Percentiles rank a stretch among this genome's conserved stretches.
These are phyloP conservation scores for Graphium colonna DNA, from an alignment of 2,888 invertebrate genomes.

Conservation along the genomic window DNA sequence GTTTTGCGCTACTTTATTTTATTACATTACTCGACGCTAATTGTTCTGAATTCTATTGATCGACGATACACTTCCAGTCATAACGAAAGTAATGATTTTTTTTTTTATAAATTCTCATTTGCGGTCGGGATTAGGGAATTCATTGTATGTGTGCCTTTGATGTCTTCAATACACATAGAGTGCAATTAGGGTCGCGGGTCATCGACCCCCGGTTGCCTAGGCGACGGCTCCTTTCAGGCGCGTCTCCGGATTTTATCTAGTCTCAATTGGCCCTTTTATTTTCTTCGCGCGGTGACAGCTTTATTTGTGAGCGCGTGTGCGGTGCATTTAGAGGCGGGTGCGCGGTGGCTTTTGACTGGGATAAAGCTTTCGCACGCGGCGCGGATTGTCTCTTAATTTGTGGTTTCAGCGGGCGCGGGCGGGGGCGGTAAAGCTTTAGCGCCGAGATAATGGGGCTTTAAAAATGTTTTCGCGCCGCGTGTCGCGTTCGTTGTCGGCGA, in stretches of 20 bases:
- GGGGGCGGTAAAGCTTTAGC: slow-evolving; percentile 57
- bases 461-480: slow-evolving; percentile 52
- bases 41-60: too few species aligned
- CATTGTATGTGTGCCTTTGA: too few species aligned
- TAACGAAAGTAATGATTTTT: too few species aligned
- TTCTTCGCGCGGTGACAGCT: slow-evolving; percentile 52
- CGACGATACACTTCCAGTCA: too few species aligned
- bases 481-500: slow-evolving; percentile 35
- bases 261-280: slow-evolving; percentile 68
- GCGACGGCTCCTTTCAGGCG: slow-evolving; percentile 63
- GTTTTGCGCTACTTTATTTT: too few species aligned
- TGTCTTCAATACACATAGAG: too few species aligned
- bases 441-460: slow-evolving; percentile 42
- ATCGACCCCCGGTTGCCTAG: slow-evolving; percentile 45
- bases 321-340: slow-evolving; percentile 46
- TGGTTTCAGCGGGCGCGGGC: slow-evolving; percentile 40
- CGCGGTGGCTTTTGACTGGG: slow-evolving; percentile 47
- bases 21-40: too few species aligned
- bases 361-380: slow-evolving; percentile 46
- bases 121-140: too few species aligned
- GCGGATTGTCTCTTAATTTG: slow-evolving; percentile 58
- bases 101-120: too few species aligned
- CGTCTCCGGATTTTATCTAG: slow-evolving; percentile 57
- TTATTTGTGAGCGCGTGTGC: slow-evolving; percentile 62
- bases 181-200: slow-evolving; percentile 21